Evolutionary conservation across 2,888 invertebrate species (phyloP).

Genomic region (Buathra laborator): DNA sequence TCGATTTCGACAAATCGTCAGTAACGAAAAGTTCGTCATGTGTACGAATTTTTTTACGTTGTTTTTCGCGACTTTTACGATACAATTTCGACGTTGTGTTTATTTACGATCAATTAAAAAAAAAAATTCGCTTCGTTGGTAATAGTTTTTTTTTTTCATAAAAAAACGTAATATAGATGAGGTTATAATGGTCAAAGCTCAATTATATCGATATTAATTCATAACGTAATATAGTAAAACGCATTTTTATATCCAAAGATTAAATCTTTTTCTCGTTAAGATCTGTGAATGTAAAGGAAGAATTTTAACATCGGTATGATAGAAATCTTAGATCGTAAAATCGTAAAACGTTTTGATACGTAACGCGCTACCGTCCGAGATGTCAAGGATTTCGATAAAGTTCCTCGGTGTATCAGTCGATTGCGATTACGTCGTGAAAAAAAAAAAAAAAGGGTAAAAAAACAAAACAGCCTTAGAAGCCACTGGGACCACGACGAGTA

Average conservation of each 20-base stretch:
- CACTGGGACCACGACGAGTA: conserved; percentile 2
- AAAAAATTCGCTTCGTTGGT: too few species aligned
- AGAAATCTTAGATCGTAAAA: conserved; percentile 43
- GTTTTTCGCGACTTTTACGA: background rate
- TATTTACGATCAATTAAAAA: too few species aligned
- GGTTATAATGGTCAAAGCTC: too few species aligned
- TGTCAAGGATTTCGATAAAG: conserved; percentile 57
- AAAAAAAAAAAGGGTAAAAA: background rate
- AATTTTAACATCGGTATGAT: conserved; percentile 21
- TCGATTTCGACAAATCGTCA: background rate
- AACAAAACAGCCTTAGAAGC: conserved; percentile 27
- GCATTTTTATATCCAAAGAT: background rate
- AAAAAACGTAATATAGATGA: too few species aligned
- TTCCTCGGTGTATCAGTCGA: conserved; percentile 23
- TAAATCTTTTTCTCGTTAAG: background rate
- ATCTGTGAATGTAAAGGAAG: background rate
- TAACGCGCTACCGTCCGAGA: conserved; percentile 25
- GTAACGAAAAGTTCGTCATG: background rate
- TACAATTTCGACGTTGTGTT: background rate
- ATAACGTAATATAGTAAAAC: background rate
- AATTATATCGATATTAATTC: too few species aligned
- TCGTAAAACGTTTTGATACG: conserved; percentile 11
- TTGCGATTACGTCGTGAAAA: background rate
- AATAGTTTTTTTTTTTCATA: too few species aligned
- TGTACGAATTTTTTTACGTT: background rate